Percentiles rank a stretch among this genome's conserved stretches.
Conservation (phyloP, 2,888 invertebrate species). For the Hydrotaea cyrtoneurina region DNA sequence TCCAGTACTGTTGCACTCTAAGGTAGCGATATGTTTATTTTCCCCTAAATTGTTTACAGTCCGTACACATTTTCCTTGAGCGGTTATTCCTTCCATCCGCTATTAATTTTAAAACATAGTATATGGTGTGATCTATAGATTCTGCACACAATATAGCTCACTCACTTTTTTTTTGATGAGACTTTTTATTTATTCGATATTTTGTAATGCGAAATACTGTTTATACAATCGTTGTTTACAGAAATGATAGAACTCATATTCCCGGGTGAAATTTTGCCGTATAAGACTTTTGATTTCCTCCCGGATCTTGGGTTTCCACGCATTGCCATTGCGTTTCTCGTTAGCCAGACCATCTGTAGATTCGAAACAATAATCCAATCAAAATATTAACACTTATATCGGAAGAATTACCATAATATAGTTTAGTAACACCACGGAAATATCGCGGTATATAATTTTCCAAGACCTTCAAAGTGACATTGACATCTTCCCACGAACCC, state of each 20-base stretch:
- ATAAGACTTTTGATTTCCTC: conserved; percentile 67
- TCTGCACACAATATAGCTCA: too few species aligned
- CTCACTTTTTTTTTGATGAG: too few species aligned
- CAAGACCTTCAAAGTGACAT: conserved; percentile 89
- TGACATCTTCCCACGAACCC: conserved; percentile 91
- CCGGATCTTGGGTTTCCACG: conserved; percentile 72
- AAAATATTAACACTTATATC: neutral
- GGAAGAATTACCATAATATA: conserved; percentile 87
- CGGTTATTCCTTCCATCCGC: too few species aligned
- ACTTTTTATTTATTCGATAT: conserved; percentile 46
- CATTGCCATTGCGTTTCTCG: conserved; percentile 70
- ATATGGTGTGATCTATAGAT: too few species aligned
- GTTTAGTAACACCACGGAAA: conserved; percentile 86
- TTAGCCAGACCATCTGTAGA: conserved; percentile 58
- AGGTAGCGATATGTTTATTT: too few species aligned
- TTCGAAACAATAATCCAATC: conserved; percentile 18
- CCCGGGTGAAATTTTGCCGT: conserved; percentile 70
- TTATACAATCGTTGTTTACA: conserved; percentile 72
- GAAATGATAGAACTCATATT: conserved; percentile 73
- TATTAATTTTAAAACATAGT: too few species aligned
- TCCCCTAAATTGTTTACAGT: too few species aligned
- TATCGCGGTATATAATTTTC: conserved; percentile 89
- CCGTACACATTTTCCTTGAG: too few species aligned
- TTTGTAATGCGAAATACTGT: conserved; percentile 71
- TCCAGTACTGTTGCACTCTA: too few species aligned